Base-by-base conservation (phyloP, 2,113 vertebrate genomes). In the Gadus macrocephalus region DNA sequence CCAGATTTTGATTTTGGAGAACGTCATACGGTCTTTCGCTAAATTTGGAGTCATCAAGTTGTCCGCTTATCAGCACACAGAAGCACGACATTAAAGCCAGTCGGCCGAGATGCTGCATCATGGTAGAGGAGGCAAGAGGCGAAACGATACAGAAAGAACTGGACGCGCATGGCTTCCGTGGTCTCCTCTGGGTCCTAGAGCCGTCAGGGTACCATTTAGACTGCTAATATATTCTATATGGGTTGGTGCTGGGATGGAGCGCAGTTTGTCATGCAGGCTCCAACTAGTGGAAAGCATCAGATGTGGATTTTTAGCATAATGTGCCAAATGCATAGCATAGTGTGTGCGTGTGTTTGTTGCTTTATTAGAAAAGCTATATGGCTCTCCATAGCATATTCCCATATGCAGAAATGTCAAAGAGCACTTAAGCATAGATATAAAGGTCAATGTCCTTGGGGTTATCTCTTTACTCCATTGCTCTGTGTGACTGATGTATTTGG, bases 1-100 rank as follows among this genome's bases (percentile, higher is more conserved):
- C 95, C 71, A 96, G 66, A 75, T 96, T 92, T 83, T 96, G 94
- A 65, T 92, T 90, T 60, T 85, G 85, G 31, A 96, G 82, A 27
- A 95, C 89, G 22, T 83, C 89, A 75, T 93, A 96, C 0, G 95
- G 87, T 64, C 92, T 90, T 49, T 92, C 90, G 20, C 77, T 78
- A 38, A 80, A 72, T 3, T 49, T 75, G 28, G 81, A 72, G 56
- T 86, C 87, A 4, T 77, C 83, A 0, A 55, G 15, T 49, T 90
- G 85, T 7, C 85, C 90, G 56, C 38, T 42, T 1, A 79, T 81
- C 8, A 75, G 35, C 31, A 49, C 72, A 62, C 62, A 69, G 3
- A 82, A 53, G 49, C 65, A 76, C 75, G 87, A 28, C 1, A 83
- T 63, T 17, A 87, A 2, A 17, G 73, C 67, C 0, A 3, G 65